These are phyloP conservation scores for Papilio machaon DNA, from an alignment of 1,140 invertebrate species.

Conservation along the genomic window DNA sequence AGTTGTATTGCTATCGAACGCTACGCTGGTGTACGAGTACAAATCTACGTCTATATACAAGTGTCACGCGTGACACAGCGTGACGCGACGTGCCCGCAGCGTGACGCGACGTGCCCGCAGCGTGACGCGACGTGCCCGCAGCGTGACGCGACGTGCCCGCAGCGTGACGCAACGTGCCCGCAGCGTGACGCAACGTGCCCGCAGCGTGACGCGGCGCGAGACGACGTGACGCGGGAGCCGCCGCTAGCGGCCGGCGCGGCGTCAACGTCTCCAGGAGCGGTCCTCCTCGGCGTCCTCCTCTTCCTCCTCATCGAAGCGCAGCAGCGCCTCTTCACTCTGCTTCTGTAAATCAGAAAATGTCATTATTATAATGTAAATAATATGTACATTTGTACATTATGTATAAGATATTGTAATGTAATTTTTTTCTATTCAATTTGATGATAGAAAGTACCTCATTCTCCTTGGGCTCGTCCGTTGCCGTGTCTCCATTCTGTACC, in stretches of 20 bases:
- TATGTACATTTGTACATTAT: too few species aligned
- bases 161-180: background rate
- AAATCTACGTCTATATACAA: background rate
- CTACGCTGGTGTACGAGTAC: background rate
- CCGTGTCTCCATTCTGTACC: conserved; percentile 47
- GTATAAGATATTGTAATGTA: too few species aligned
- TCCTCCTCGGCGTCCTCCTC: conserved; percentile 69
- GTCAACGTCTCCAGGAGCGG: conserved; percentile 76
- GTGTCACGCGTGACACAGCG: background rate
- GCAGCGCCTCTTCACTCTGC: conserved; percentile 54
- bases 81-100: background rate
- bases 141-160: background rate
- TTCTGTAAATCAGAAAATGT: conserved; percentile 37
- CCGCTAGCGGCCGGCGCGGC: conserved; percentile 37
- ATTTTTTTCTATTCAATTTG: too few species aligned
- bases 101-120: background rate
- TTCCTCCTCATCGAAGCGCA: conserved; percentile 74
- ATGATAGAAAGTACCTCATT: conserved; percentile 46
- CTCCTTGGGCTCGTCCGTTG: conserved; percentile 51
- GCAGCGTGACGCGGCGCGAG: background rate
- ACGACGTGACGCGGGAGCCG: conserved; percentile 17
- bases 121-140: background rate
- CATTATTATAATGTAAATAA: too few species aligned
- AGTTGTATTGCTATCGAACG: background rate
- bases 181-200: background rate